phyloP scores from a whole-genome alignment of 2,888 invertebrate species.

The Neoitamus cyanurus region DNA sequence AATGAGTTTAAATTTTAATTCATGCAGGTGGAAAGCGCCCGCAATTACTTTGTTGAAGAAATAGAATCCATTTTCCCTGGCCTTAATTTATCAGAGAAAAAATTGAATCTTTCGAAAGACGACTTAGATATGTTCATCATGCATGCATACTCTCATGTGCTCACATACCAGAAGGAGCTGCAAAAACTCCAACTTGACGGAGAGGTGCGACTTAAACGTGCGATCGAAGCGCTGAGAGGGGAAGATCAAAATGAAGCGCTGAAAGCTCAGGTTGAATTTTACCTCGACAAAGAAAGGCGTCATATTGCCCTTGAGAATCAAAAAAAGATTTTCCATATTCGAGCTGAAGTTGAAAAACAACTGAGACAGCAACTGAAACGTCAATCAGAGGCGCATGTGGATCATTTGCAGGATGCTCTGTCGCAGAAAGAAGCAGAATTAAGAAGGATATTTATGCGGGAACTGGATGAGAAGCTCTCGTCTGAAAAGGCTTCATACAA shows the following conservation, averaged over 20 bases:
- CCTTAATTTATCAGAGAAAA: conserved; percentile 75
- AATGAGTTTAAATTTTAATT: background rate
- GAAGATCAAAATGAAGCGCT: conserved; percentile 70
- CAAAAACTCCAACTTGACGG: conserved; percentile 76
- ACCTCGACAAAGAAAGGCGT: conserved; percentile 76
- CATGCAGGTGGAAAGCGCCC: conserved; percentile 67
- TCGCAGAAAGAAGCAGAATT: conserved; percentile 68
- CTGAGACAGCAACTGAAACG: conserved; percentile 82
- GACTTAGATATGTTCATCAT: conserved; percentile 82
- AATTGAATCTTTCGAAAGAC: conserved; percentile 71
- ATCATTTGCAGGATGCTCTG: conserved; percentile 81
- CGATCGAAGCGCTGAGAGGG: conserved; percentile 71
- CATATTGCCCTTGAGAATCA: conserved; percentile 77
- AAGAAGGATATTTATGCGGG: conserved; percentile 68
- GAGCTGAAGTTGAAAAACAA: conserved; percentile 76
- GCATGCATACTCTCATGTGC: conserved; percentile 81
- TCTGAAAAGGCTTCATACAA: conserved; percentile 77
- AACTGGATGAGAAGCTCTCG: conserved; percentile 75
- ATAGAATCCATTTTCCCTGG: conserved; percentile 79
- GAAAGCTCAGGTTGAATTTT: conserved; percentile 73
- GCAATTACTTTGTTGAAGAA: conserved; percentile 73
- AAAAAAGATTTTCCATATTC: conserved; percentile 73
- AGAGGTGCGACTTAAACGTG: conserved; percentile 72
- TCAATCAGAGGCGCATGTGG: conserved; percentile 87
- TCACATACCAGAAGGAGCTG: conserved; percentile 81